Evolutionary conservation across 2,113 vertebrate species (phyloP).

Genomic region (Austrofundulus limnaeus): DNA sequence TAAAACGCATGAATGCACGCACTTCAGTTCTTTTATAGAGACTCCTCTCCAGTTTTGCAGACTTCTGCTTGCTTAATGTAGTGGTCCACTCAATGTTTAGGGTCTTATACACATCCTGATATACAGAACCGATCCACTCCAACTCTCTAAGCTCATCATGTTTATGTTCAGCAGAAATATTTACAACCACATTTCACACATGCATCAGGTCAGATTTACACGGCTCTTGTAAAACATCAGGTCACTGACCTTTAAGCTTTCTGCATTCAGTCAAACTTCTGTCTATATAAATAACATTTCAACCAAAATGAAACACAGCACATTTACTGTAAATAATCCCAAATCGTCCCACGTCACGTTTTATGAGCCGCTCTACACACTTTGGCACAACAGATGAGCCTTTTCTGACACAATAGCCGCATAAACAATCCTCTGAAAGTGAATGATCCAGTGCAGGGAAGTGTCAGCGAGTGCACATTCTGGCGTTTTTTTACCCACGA

Average conservation of each 20-base stretch:
- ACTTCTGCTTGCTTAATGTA: neutral
- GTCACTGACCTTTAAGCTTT: conserved; percentile 37
- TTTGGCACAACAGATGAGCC: conserved; percentile 20
- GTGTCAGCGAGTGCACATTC: conserved; percentile 20
- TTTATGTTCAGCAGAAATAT: conserved; percentile 68
- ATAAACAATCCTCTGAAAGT: conserved; percentile 14
- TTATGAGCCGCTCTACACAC: conserved; percentile 44
- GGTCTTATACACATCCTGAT: neutral
- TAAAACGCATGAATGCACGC: conserved; percentile 40
- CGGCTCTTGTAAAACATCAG: conserved; percentile 33
- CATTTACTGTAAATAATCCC: conserved; percentile 6
- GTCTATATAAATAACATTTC: neutral
- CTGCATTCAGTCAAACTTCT: conserved; percentile 4
- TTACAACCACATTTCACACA: conserved; percentile 63
- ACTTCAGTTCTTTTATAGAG: conserved; percentile 14
- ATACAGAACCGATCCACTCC: conserved; percentile 26
- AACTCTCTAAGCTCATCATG: conserved; percentile 31
- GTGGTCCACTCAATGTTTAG: conserved; percentile 29
- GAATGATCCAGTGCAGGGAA: conserved; percentile 9
- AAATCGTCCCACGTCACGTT: conserved; percentile 31
- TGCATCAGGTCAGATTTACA: conserved; percentile 39
- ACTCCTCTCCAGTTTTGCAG: conserved; percentile 9
- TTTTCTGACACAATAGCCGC: conserved; percentile 33
- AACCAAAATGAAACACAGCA: neutral
- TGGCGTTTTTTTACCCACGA: conserved; percentile 30